Evolutionary conservation across 1,140 invertebrate genomes (phyloP), one percentile per base, ranked within the genome.

Genomic region (Caenorhabditis tropicalis): DNA sequence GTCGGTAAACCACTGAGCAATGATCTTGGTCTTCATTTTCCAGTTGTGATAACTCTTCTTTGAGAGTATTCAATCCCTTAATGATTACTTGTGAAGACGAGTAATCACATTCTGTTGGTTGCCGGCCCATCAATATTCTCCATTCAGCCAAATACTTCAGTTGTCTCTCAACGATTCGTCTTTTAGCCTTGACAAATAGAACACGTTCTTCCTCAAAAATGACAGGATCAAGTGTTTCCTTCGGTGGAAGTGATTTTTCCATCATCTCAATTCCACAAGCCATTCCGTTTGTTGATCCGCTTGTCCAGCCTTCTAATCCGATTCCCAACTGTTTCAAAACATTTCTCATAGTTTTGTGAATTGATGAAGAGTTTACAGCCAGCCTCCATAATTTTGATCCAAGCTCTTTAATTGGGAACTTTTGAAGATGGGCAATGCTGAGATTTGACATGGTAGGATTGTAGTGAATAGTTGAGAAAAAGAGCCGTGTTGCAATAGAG

Each of bases 141-240:
- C 83, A 84, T 31, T 84, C 27, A 27, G 29, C 53, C 4, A 86
- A 21, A 43, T 79, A 53, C n/a, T 53, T 27, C 16, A 87, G 85
- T 51, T 87, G 86, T 39, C 65, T 12, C 24, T 87, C 86, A 12
- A 87, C 81, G 0, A 87, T 24, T 39, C 60, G 29, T 15, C 88
- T 15, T 31, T 85, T 56, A 21, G 36, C 58, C 33, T 53, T 56
- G 1, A 87, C 12, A 21, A 84, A 79, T 1, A 51, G 24, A n/a
- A 46, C 16, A 19, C 80, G 65, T 33, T 87, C 85, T 33, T 87
- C 85, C 31, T 74, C 82, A 39, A 86, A 82, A 36, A 87, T 85
- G 12, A 87, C 49, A 53, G 86, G 86, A 82, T 87, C 86, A 3
- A 87, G 19, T 24, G 84, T 87, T 19, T 85, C 46, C 27, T 21